Evolutionary conservation across 2,888 invertebrate species (phyloP), one percentile per base, ranked within the genome.

Genomic region (Mamestra brassicae): DNA sequence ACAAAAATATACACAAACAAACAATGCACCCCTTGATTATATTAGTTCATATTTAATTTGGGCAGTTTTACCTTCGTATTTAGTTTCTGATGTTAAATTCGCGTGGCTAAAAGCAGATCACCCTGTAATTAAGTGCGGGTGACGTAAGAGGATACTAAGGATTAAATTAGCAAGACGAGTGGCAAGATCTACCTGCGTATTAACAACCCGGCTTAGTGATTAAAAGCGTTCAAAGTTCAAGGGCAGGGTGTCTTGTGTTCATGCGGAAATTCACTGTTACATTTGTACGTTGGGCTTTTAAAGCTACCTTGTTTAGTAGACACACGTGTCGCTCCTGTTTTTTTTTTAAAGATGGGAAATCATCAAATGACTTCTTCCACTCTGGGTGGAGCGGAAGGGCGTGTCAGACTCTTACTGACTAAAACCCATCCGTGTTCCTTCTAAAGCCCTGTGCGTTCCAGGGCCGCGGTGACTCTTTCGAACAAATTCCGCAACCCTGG

Each of bases 201-300:
- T 80, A 57, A 62, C 58, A 68, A 60, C 50, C 78, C 45, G n/a
- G 70, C 70, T 78, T 82, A 65, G 52, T 55, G 45, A 55, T 64
- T 76, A 76, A 81, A 82, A 69, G 64, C 70, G 64, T 63, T 64
- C 52, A 82, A 67, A 62, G 82, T 82, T 77, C 58, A 68, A 63
- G 77, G 77, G 4, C 17, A 76, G 42, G 36, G 34, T 64, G 50
- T 60, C 71, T 72, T 57, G 8, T 68, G 57, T 8, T 69, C 26
- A 47, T 55, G 17, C 38, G 54, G 11, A 34, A 52, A 70, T 71
- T 45, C 26, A 45, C 26, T 71, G 47, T 36, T 55, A 64, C 7
- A 55, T 69, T 60, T 36, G 36, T 57, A 15, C 11, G 42, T 45
- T 57, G 11, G 45, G 55, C 54, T 67, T 66, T 10, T 4, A 50